Evolutionary conservation across 1,140 invertebrate genomes (phyloP).

Genomic region (Pristionchus pacificus): DNA sequence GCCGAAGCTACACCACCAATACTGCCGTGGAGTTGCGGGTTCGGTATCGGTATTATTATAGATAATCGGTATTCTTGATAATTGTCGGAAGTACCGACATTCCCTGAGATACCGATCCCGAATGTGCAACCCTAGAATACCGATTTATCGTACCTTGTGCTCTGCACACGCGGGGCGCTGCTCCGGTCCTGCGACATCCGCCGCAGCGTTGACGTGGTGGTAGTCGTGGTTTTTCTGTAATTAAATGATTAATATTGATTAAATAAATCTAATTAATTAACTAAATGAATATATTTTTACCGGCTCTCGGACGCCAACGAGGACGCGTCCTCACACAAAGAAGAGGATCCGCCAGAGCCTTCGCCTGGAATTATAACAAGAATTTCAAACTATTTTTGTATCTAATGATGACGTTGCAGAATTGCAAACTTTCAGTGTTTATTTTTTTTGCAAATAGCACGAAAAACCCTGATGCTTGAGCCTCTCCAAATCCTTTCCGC

Average conservation of each 20-base stretch:
- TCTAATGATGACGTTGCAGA: not conserved
- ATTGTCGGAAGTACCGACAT: too few species aligned
- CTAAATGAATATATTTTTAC: too few species aligned
- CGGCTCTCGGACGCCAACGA: slow-evolving; percentile 12
- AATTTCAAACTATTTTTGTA: slow-evolving; percentile 2
- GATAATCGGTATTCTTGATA: too few species aligned
- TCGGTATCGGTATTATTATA: not conserved
- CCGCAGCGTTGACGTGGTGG: not conserved
- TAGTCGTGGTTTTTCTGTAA: not conserved
- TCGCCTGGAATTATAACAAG: not conserved
- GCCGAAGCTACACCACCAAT: too few species aligned
- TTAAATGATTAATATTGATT: slow-evolving; percentile 4
- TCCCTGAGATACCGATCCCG: slow-evolving; percentile 4
- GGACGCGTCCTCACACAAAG: slow-evolving; percentile 2
- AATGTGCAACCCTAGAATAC: not conserved
- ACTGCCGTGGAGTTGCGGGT: not conserved
- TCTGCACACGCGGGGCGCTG: slow-evolving; percentile 19
- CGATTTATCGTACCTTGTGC: slow-evolving; percentile 11
- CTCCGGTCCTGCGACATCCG: slow-evolving; percentile 12
- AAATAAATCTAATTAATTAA: too few species aligned
- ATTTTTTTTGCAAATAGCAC: not conserved
- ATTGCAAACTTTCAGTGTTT: not conserved
- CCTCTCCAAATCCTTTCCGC: not conserved
- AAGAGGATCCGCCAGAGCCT: slow-evolving; percentile 15
- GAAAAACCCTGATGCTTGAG: slow-evolving; percentile 5